Conservation (phyloP, 30 jellyfish, hydroid and myxozoan genomes). For the Pelagia noctiluca region DNA sequence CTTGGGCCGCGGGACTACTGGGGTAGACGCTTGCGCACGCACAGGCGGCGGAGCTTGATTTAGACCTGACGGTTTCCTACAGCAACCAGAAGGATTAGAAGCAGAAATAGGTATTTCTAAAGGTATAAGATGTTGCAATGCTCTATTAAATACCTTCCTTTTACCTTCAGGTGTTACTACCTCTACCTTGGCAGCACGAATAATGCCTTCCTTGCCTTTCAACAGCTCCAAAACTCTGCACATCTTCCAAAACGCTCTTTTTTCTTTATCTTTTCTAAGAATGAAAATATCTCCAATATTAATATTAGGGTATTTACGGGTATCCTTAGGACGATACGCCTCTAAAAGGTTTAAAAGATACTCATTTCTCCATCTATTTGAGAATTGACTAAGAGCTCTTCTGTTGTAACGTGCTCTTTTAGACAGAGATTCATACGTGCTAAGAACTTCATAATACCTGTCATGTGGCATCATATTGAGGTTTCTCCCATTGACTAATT, state of each 20-base stretch:
- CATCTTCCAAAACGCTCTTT: constrained; percentile 16
- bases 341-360: constrained; percentile 28
- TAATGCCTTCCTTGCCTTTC: constrained; percentile 15
- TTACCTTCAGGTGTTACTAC: constrained; percentile 24
- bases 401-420: constrained; percentile 39
- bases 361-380: constrained; percentile 37
- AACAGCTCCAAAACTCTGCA: constrained; percentile 24
- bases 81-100: constrained; percentile 2
- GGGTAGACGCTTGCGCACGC: constrained; percentile 9
- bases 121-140: constrained; percentile 16
- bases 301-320: background rate
- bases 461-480: constrained; percentile 37
- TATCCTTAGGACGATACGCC: constrained; percentile 4
- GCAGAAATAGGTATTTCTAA: background rate
- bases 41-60: constrained; percentile 3
- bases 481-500: constrained; percentile 52
- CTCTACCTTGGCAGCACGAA: constrained; percentile 19
- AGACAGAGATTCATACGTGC: constrained; percentile 41
- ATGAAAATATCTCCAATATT: too few species aligned
- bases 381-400: constrained; percentile 20
- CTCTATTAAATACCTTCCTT: background rate
- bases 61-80: background rate
- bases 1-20: too few species aligned
- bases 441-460: constrained; percentile 39
- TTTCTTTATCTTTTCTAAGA: background rate